Conservation (phyloP, 2,888 invertebrate genomes). For the Kryphioiulus occultus region DNA sequence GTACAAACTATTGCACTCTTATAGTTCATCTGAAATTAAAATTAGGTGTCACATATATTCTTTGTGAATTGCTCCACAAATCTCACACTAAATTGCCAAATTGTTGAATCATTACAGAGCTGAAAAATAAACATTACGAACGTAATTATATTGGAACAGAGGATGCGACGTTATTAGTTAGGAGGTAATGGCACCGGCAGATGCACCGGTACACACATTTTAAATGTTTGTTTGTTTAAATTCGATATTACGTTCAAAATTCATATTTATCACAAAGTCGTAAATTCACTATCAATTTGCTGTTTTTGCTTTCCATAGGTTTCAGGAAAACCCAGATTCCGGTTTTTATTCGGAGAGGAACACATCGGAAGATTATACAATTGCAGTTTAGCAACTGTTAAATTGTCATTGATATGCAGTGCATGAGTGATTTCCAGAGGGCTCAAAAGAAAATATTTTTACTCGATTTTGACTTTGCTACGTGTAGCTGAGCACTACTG, state of each 20-base stretch:
- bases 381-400: conserved; percentile 43
- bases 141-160: conserved; percentile 44
- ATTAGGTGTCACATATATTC: too few relatives aligned
- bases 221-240: conserved; percentile 16
- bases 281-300: background rate
- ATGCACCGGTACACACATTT: conserved; percentile 28
- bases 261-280: background rate
- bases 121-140: conserved; percentile 49
- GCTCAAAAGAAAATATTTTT: conserved; percentile 32
- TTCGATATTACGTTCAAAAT: background rate
- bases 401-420: background rate
- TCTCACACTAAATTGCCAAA: background rate
- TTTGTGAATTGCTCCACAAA: too few relatives aligned
- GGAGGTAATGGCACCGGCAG: conserved; percentile 50
- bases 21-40: too few relatives aligned
- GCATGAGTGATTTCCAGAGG: background rate
- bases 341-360: conserved; percentile 51
- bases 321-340: conserved; percentile 50
- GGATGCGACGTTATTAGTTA: conserved; percentile 50
- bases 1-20: too few relatives aligned
- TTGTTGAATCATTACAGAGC: conserved; percentile 41
- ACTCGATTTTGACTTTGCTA: conserved; percentile 29
- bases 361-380: conserved; percentile 50
- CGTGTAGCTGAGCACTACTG: background rate
- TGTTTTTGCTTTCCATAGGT: conserved; percentile 16